phyloP scores from a whole-genome alignment of 2,113 vertebrate genomes.

The Hiodon tergisus region DNA sequence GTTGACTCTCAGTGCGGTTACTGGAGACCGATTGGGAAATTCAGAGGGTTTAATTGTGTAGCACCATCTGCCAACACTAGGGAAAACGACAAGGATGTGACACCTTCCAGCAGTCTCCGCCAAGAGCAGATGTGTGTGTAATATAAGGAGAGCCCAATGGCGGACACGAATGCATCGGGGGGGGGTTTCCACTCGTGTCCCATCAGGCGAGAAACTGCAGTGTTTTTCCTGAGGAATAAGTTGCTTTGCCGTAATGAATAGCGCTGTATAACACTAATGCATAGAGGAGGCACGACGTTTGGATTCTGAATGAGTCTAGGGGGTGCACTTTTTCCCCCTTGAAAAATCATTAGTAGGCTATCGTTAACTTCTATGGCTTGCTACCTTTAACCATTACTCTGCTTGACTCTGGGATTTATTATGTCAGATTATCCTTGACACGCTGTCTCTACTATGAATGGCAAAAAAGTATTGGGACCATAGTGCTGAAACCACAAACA shows the following conservation, averaged over 20 bases:
- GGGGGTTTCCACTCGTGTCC: neutral
- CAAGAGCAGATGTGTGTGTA: constrained; percentile 57
- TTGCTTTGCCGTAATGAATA: neutral
- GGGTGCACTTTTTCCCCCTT: neutral
- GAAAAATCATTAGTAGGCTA: no score
- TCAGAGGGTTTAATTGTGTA: constrained; percentile 63
- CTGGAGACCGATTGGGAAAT: constrained; percentile 62
- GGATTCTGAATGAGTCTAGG: neutral
- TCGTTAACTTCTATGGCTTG: no score
- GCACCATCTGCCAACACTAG: constrained; percentile 68
- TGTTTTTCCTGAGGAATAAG: neutral
- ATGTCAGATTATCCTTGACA: no score
- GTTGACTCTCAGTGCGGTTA: constrained; percentile 36
- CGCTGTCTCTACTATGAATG: no score
- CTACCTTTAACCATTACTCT: no score
- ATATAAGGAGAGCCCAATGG: constrained; percentile 9
- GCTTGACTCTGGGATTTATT: no score
- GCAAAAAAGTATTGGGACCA: no score
- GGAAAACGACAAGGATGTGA: constrained; percentile 57
- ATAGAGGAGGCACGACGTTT: neutral
- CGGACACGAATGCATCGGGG: neutral
- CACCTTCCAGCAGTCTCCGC: constrained; percentile 52
- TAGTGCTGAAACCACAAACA: no score
- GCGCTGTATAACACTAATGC: neutral
- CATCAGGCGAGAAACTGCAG: neutral